These are phyloP conservation scores for Heliconius hermathena DNA, from an alignment of 1,140 invertebrate species.

Conservation along the genomic window DNA sequence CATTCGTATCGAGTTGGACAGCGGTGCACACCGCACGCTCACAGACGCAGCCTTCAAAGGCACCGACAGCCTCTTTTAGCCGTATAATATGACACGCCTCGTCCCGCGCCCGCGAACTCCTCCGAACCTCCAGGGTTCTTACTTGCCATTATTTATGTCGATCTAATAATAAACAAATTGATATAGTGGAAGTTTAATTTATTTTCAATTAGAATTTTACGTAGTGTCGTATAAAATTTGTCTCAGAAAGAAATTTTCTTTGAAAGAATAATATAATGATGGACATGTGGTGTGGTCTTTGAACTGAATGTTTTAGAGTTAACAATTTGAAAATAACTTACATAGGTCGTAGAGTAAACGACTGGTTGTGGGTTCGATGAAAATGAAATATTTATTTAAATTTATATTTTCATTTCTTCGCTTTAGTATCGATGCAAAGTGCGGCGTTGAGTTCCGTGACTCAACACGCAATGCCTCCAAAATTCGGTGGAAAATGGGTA, in stretches of 20 bases:
- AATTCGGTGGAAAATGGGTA: no score
- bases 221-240: not conserved
- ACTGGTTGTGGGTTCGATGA: no score
- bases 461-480: no score
- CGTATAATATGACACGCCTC: constrained; percentile 79
- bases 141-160: constrained; percentile 77
- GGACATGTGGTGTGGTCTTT: not conserved
- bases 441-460: no score
- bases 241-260: no score
- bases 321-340: no score
- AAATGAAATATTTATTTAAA: no score
- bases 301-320: not conserved
- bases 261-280: not conserved
- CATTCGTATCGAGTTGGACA: constrained; percentile 76
- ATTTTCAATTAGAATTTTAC: constrained; percentile 34
- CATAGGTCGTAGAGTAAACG: no score
- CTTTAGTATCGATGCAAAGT: no score
- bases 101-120: constrained; percentile 62
- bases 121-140: constrained; percentile 67
- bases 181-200: constrained; percentile 65
- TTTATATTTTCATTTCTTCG: no score
- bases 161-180: constrained; percentile 81
- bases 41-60: constrained; percentile 75
- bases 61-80: constrained; percentile 81
- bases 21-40: constrained; percentile 70